Evolutionary conservation across 2,113 vertebrate species (phyloP).

Genomic region (Brienomyrus longianalis): DNA sequence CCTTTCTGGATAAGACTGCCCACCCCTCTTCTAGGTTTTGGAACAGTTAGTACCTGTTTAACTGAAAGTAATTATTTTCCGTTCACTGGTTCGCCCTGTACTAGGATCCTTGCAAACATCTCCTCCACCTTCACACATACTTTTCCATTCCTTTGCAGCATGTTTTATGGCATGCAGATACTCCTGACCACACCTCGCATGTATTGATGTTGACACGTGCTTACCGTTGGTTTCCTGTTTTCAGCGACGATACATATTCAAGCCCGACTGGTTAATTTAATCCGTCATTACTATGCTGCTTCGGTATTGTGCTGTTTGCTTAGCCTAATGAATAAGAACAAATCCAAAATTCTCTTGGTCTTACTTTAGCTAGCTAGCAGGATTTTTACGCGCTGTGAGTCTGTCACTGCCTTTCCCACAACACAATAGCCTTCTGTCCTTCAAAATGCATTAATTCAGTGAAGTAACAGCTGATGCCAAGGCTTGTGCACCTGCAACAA

Average conservation of each 20-base stretch:
- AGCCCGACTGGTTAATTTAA: neutral
- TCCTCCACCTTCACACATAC: neutral
- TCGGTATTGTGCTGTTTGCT: slow-evolving; percentile 1
- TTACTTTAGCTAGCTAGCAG: neutral
- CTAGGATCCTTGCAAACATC: neutral
- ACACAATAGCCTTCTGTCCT: neutral
- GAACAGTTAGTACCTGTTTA: neutral
- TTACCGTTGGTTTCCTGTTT: neutral
- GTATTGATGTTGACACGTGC: neutral
- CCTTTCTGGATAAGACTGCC: too few relatives aligned
- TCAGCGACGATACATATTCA: neutral
- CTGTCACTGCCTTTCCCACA: neutral
- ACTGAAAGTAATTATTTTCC: neutral
- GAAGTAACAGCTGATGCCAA: neutral
- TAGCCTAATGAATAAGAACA: neutral
- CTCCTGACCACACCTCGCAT: neutral
- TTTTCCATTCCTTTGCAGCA: neutral
- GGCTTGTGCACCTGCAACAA: neutral
- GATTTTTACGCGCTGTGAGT: neutral
- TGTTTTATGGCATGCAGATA: neutral
- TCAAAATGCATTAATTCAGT: neutral
- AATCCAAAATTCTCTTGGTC: neutral
- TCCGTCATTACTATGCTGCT: neutral
- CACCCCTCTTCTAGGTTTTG: neutral
- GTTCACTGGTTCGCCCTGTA: neutral